Conservation (phyloP, 2,888 invertebrate genomes). For the Megalurothrips usitatus region DNA sequence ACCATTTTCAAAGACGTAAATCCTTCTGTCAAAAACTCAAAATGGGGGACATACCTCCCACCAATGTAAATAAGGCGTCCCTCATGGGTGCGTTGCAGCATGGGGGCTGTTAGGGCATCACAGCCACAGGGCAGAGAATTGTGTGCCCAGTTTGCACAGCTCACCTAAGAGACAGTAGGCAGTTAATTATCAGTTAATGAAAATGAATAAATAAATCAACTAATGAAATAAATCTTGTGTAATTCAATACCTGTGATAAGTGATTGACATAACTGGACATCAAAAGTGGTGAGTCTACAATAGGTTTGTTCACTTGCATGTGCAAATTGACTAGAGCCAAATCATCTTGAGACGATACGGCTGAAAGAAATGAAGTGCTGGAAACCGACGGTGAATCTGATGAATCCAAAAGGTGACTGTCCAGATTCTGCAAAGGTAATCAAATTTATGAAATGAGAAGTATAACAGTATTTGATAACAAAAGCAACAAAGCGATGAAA, state of each 20-base stretch:
- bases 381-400: constrained; percentile 77
- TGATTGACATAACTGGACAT: constrained; percentile 94
- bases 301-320: constrained; percentile 87
- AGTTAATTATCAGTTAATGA: background rate
- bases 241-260: constrained; percentile 67
- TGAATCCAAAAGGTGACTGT: constrained; percentile 50
- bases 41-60: constrained; percentile 66
- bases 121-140: constrained; percentile 63
- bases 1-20: constrained; percentile 65
- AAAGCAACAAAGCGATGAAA: constrained; percentile 17
- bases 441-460: background rate
- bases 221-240: background rate
- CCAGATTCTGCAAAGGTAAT: constrained; percentile 34
- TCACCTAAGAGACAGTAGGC: constrained; percentile 44
- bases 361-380: constrained; percentile 82
- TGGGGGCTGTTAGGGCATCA: constrained; percentile 72
- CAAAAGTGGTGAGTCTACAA: constrained; percentile 86
- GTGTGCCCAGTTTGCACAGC: constrained; percentile 69
- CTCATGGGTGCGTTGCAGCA: constrained; percentile 73
- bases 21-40: constrained; percentile 61
- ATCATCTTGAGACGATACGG: constrained; percentile 88
- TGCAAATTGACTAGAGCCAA: constrained; percentile 88
- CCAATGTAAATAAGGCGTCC: constrained; percentile 73
- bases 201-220: constrained; percentile 22
- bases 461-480: background rate